These are phyloP conservation scores for Lapara coniferarum DNA, from an alignment of 2,888 invertebrate species.

Conservation along the genomic window DNA sequence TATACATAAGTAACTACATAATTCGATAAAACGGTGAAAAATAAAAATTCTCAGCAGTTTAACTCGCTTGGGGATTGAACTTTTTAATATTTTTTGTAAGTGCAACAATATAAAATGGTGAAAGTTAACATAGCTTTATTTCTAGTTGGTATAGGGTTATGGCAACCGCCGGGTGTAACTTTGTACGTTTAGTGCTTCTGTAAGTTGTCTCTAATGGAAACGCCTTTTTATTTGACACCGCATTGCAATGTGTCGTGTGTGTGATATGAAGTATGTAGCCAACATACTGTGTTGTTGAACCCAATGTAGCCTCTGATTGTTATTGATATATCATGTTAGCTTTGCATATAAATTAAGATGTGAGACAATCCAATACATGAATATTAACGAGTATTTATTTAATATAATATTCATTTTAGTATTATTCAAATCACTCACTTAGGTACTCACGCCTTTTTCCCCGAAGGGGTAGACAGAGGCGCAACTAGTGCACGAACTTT, in stretches of 20 bases:
- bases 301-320: not conserved
- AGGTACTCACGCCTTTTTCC: no score
- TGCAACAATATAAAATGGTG: slow-evolving; percentile 62
- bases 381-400: not conserved
- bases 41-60: not conserved
- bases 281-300: not conserved
- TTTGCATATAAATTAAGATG: not conserved
- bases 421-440: no score
- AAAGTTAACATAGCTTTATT: slow-evolving; percentile 64
- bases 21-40: not conserved
- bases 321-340: not conserved
- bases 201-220: slow-evolving; percentile 68
- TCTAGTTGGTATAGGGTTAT: slow-evolving; percentile 51
- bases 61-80: slow-evolving; percentile 28
- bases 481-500: no score
- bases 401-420: not conserved
- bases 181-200: slow-evolving; percentile 62
- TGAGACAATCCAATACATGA: not conserved
- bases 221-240: slow-evolving; percentile 59
- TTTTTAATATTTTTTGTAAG: slow-evolving; percentile 53
- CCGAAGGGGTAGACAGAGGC: no score
- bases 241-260: slow-evolving; percentile 53
- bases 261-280: slow-evolving; percentile 28
- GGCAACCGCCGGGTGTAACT: slow-evolving; percentile 60
- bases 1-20: not conserved